Percentiles rank a stretch among this genome's conserved stretches.
Evolutionary conservation across 30 jellyfish, hydroid and myxozoan genomes (phyloP).

Genomic region (Sanderia malayensis): DNA sequence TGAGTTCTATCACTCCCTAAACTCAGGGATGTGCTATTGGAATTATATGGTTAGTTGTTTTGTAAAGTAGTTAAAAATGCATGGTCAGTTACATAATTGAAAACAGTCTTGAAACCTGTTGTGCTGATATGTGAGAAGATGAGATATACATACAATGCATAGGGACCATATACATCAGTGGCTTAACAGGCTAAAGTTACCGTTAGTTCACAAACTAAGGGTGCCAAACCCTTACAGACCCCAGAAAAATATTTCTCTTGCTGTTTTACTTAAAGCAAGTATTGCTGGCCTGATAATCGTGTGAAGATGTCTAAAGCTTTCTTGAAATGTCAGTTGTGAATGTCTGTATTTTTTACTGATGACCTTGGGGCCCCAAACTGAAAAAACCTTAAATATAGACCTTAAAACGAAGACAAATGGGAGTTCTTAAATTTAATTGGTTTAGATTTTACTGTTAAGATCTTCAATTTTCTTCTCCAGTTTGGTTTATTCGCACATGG

Average conservation of each 20-base stretch:
- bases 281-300: conserved; percentile 1
- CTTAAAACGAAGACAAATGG: no score
- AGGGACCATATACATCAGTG: neutral
- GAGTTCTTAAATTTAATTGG: neutral
- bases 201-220: neutral
- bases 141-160: neutral
- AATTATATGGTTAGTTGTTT: neutral
- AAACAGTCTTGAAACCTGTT: neutral
- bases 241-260: neutral
- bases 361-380: conserved; percentile 1
- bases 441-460: neutral
- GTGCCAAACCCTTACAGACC: neutral
- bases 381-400: no score
- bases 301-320: neutral
- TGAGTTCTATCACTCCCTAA: neutral
- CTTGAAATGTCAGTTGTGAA: neutral
- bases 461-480: neutral
- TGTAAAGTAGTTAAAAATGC: neutral
- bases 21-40: neutral
- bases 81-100: neutral
- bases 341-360: neutral
- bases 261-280: neutral
- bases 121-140: neutral
- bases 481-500: conserved; percentile 1
- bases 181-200: neutral